Percentiles rank a stretch among this genome's conserved stretches.
These are phyloP conservation scores for Helleia helle DNA, from an alignment of 2,888 invertebrate species.

Conservation along the genomic window DNA sequence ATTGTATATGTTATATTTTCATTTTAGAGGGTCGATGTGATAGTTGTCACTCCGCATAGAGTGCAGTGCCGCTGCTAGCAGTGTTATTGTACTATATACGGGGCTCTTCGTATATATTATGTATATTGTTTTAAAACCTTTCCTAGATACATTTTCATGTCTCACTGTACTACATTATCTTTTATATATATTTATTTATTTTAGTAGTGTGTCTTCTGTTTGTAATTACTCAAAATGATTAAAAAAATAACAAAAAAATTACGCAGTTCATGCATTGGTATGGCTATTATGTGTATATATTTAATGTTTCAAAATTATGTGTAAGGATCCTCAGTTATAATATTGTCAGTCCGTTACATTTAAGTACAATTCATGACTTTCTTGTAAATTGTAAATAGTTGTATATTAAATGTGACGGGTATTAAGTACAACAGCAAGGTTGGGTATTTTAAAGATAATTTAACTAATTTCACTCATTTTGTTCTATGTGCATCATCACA, in stretches of 20 bases:
- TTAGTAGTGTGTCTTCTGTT: constrained; percentile 68
- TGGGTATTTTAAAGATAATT: constrained; percentile 49
- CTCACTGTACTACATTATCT: constrained; percentile 56
- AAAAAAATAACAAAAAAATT: constrained; percentile 47
- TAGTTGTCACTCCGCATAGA: constrained; percentile 18
- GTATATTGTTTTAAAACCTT: constrained; percentile 56
- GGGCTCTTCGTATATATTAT: constrained; percentile 37
- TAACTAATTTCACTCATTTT: constrained; percentile 42
- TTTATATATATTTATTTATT: constrained; percentile 63
- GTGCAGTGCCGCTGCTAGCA: constrained; percentile 13
- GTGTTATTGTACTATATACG: constrained; percentile 23
- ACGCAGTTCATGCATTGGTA: constrained; percentile 49
- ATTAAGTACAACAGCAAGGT: constrained; percentile 40
- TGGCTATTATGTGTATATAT: constrained; percentile 56
- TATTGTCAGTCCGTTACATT: neutral
- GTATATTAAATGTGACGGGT: constrained; percentile 15
- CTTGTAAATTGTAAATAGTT: neutral
- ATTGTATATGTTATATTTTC: constrained; percentile 67
- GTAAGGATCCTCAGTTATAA: constrained; percentile 46
- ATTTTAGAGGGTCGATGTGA: constrained; percentile 34
- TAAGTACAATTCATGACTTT: neutral
- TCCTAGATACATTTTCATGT: constrained; percentile 54
- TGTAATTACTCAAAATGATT: constrained; percentile 58
- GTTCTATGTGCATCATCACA: constrained; percentile 41
- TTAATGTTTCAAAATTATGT: constrained; percentile 55